Evolutionary conservation across 2,888 invertebrate species (phyloP), one percentile per base, ranked within the genome.

Genomic region (Campoplex capitator): DNA sequence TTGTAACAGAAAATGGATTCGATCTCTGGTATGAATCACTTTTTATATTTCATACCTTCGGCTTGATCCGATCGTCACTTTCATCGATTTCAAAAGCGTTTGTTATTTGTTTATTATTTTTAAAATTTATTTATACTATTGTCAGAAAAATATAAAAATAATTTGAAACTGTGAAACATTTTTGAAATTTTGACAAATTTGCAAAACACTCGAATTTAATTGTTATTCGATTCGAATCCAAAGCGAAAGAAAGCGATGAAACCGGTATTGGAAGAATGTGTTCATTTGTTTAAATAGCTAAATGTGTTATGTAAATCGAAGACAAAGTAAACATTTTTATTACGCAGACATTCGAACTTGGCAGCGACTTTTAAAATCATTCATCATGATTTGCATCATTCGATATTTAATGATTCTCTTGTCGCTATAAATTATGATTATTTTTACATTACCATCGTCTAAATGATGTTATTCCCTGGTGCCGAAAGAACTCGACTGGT

Each of bases 1-100:
- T 58, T 62, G 70, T 76, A 73, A 68, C 51, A 45, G 11, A 42
- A 67, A 62, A 74, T 85, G 45, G 42, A 82, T 48, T 74, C 62
- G 28, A 73, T 67, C 85, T 62, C 32, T 62, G 16, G 32, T 62
- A 76, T 65, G 48, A 65, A 67, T 77, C 48, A 77, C 65, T 65
- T 48, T 42, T 42, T 42, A 42, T 18, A 35, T 42, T 48, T 13
- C 32, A 62, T 62, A 32, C 32, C 32, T 32, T 16, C 32, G 7
- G 32, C 32, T 32, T 16, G 16, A 62, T 32, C 32, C 28, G 32
- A 65, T 67, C 7, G 18, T 9, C 28, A 18, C 54, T 51, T 28
- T 51, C 0, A 35, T 54, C 73, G 51, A 32, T 73, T 32, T 32
- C 62, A 16, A 62, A 16, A 6, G 6, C 32, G 32, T 16, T 62